Base-by-base conservation (phyloP, 2,888 invertebrate species). In the Nineta flava region DNA sequence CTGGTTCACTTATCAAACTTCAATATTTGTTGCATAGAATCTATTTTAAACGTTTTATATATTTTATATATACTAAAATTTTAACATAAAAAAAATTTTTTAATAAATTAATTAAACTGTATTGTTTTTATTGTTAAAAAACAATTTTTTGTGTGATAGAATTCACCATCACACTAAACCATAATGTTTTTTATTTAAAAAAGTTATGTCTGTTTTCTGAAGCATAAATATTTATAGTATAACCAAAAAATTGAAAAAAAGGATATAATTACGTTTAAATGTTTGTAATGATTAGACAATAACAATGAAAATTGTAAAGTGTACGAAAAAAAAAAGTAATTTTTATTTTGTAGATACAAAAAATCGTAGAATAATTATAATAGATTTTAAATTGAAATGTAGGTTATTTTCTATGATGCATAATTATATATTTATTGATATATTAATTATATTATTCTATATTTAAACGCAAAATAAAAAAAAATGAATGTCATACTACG, bases 241-340 rank as follows among this genome's bases (percentile, higher is more conserved):
- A 26, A 26, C 26, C 26, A 26, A 26, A 26, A 26, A 26, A 6
- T 26, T 26, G 26, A 26, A 26, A 26, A 26, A 26, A 26, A 38
- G 5, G n/a, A 38, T 15, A 38, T 38, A 38, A 38, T 32, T 38
- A 13, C 2, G n/a, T 38, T 38, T 10, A 38, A 38, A 38, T 38
- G 15, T 38, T 38, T 38, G 15, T 38, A 38, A 38, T 38, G 12
- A 38, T 38, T 38, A 38, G 38, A 38, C 38, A 38, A 38, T 38
- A 38, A 38, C 38, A 38, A 38, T 38, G 38, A 38, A 38, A 38
- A 38, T 38, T 38, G 38, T 38, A 38, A 38, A 38, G 38, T 38
- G 38, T 38, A 38, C 38, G 38, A 38, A 38, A 38, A 38, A 38
- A 35, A 35, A 35, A 35, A 4, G 6, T 38, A 38, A 13, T 38